These are phyloP conservation scores for Halyomorpha halys DNA, from an alignment of 1,140 invertebrate species.

Conservation along the genomic window DNA sequence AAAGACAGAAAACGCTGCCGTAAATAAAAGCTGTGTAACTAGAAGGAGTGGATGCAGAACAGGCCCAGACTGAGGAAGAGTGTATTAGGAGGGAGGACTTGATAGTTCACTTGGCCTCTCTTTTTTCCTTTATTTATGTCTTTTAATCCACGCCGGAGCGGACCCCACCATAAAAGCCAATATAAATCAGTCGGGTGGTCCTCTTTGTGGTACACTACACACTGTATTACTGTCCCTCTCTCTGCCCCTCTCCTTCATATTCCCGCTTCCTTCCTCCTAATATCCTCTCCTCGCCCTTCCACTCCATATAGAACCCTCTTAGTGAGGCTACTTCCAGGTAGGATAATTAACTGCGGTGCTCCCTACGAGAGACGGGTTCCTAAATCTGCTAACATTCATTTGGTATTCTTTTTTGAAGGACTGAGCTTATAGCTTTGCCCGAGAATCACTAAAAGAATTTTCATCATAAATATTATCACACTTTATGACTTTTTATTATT, in stretches of 20 bases:
- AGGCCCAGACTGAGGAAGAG: not conserved
- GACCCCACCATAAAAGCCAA: conserved; percentile 24
- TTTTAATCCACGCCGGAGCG: conserved; percentile 20
- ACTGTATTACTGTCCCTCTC: not conserved
- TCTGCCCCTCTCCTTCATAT: not conserved
- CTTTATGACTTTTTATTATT: no score
- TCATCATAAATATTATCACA: no score
- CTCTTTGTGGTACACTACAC: conserved; percentile 12
- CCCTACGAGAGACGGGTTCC: no score
- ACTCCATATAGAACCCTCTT: not conserved
- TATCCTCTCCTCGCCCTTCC: conserved; percentile 2
- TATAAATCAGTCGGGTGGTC: conserved; percentile 11
- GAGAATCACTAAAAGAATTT: no score
- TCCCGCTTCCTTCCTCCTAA: no score
- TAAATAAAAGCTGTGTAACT: no score
- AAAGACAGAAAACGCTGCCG: no score
- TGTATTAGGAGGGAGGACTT: conserved; percentile 8
- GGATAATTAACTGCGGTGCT: no score
- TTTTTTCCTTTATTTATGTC: conserved; percentile 21
- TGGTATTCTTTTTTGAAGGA: no score
- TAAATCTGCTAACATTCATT: no score
- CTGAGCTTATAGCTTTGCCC: no score
- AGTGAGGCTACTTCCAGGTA: not conserved
- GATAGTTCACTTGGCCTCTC: conserved; percentile 11
- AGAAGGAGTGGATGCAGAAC: no score